phyloP scores from a whole-genome alignment of 2,797 vertebrate species.

The Vultur gryphus region DNA sequence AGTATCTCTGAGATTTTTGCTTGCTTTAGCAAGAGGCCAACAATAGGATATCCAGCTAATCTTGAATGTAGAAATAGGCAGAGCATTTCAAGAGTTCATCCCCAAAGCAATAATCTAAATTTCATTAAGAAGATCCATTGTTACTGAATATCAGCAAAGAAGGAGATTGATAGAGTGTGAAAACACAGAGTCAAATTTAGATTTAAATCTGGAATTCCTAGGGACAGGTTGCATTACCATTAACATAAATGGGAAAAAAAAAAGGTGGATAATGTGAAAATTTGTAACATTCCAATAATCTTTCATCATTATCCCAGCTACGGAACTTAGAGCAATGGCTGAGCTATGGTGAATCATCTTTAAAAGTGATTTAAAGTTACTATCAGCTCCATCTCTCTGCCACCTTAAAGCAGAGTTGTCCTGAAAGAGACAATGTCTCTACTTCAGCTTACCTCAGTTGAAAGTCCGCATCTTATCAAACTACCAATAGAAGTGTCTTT shows the following conservation, averaged over 20 bases:
- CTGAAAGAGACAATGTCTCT: background rate
- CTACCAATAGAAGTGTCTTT: background rate
- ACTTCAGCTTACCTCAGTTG: background rate
- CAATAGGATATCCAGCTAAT: background rate
- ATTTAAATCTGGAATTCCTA: background rate
- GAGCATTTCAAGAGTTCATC: background rate
- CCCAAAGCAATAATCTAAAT: background rate
- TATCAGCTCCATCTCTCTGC: background rate
- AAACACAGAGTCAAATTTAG: background rate
- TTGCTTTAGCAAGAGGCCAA: background rate
- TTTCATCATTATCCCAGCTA: background rate
- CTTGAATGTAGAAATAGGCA: background rate
- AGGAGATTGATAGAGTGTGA: background rate
- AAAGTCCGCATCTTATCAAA: background rate
- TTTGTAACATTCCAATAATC: background rate
- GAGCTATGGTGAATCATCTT: background rate
- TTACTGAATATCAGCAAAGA: background rate
- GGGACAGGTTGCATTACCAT: rapidly evolving
- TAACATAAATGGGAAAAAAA: rapidly evolving
- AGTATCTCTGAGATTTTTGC: background rate
- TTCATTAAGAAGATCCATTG: background rate
- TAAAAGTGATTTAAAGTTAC: background rate
- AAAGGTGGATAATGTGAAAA: background rate
- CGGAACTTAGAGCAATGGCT: background rate
- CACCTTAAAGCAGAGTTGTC: background rate